A percentile compares a stretch with the other conserved stretches of the same genome.
phyloP scores from a whole-genome alignment of 2,113 vertebrate species.

The Zeus faber region DNA sequence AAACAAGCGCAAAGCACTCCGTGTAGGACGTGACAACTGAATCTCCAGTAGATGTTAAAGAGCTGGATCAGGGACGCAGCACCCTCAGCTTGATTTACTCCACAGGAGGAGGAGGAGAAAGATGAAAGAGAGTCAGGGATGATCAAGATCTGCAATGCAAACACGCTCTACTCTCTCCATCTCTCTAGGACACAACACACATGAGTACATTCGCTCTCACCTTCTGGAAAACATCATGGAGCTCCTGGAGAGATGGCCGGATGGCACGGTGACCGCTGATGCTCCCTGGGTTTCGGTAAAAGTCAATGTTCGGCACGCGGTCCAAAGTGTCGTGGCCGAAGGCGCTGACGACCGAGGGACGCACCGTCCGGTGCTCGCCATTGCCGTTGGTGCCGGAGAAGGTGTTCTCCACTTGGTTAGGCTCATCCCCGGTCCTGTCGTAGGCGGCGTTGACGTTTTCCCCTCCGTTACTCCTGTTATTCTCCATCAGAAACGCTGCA shows the following conservation, averaged over 20 bases:
- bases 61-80: no score
- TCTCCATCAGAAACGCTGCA: slow-evolving; percentile 60
- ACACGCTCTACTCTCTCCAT: background rate
- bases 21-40: no score
- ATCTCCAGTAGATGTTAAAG: no score
- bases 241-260: slow-evolving; percentile 91
- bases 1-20: no score
- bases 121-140: background rate
- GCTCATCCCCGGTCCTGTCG: slow-evolving; percentile 71
- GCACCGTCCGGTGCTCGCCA: slow-evolving; percentile 70
- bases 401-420: slow-evolving; percentile 84
- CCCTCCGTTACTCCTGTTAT: slow-evolving; percentile 33
- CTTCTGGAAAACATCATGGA: slow-evolving; percentile 92
- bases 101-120: no score
- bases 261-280: slow-evolving; percentile 85
- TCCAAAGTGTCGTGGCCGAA: slow-evolving; percentile 97
- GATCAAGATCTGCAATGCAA: no score
- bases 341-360: slow-evolving; percentile 81
- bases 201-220: slow-evolving; percentile 69
- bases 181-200: background rate
- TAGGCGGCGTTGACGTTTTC: slow-evolving; percentile 58
- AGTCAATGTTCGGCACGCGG: slow-evolving; percentile 89
- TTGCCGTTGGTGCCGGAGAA: slow-evolving; percentile 75
- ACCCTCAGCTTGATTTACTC: slow-evolving; percentile 23
- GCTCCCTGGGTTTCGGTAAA: slow-evolving; percentile 92